Conservation (phyloP, 2,113 vertebrate species). For the Taurulus bubalis region DNA sequence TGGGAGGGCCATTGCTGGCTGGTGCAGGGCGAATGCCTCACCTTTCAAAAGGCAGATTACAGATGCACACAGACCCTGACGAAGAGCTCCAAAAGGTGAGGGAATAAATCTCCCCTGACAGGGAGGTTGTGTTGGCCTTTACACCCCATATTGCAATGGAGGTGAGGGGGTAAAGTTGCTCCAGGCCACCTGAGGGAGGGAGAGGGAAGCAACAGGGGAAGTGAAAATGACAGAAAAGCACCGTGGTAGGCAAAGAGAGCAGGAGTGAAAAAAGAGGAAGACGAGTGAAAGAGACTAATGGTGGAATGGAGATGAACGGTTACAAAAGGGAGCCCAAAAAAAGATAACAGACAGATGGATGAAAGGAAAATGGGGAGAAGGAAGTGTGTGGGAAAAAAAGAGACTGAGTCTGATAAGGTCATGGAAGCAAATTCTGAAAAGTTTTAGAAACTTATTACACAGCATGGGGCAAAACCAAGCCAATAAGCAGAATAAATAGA, state of each 20-base stretch:
- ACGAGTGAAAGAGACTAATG: slow-evolving; percentile 9
- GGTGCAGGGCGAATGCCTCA: slow-evolving; percentile 47
- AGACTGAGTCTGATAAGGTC: slow-evolving; percentile 30
- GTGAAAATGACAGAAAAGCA: slow-evolving; percentile 38
- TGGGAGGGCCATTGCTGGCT: slow-evolving; percentile 36
- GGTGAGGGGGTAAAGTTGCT: slow-evolving; percentile 55
- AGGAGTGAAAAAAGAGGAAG: background rate
- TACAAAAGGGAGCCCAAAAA: slow-evolving; percentile 15
- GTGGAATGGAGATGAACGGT: slow-evolving; percentile 9
- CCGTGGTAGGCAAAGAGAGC: slow-evolving; percentile 15
- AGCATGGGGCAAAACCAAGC: slow-evolving; percentile 21
- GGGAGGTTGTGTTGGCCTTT: slow-evolving; percentile 67
- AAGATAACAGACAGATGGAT: slow-evolving; percentile 24
- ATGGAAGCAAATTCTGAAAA: slow-evolving; percentile 28
- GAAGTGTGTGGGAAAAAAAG: slow-evolving; percentile 7
- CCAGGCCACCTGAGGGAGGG: slow-evolving; percentile 25
- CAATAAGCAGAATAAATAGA: slow-evolving; percentile 36
- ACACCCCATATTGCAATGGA: slow-evolving; percentile 39
- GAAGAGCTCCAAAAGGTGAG: slow-evolving; percentile 68
- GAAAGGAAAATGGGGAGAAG: slow-evolving; percentile 27
- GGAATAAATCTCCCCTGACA: slow-evolving; percentile 72
- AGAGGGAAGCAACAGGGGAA: slow-evolving; percentile 22
- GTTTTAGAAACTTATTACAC: slow-evolving; percentile 11
- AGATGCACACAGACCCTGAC: slow-evolving; percentile 63
- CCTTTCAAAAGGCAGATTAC: slow-evolving; percentile 70